phyloP scores from a whole-genome alignment of 2,797 vertebrate genomes.

The Enteromius argenteus region DNA sequence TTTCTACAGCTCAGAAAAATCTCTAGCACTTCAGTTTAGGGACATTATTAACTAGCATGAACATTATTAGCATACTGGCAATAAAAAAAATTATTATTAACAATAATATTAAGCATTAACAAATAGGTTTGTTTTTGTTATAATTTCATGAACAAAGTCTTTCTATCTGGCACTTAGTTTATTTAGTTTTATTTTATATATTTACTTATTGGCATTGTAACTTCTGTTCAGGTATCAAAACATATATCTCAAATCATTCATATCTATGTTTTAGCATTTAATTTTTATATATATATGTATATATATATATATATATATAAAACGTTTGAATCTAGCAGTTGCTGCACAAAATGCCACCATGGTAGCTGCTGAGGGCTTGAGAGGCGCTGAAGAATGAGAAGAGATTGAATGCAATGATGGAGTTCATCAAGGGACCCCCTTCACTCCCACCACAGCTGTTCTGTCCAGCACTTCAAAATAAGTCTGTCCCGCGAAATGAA shows the following conservation, averaged over 20 bases:
- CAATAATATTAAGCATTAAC: neutral
- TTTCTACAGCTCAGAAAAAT: neutral
- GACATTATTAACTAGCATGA: neutral
- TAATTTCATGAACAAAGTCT: neutral
- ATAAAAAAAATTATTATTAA: neutral
- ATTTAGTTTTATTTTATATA: too few species aligned
- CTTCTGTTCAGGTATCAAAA: neutral
- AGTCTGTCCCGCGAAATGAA: slow-evolving; percentile 67
- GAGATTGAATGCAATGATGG: slow-evolving; percentile 48
- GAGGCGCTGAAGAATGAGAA: slow-evolving; percentile 52
- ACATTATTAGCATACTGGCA: neutral
- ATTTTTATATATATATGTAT: too few species aligned
- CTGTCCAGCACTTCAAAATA: slow-evolving; percentile 59
- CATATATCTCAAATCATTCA: neutral
- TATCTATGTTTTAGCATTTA: neutral
- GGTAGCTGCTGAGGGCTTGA: neutral
- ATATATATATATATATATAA: too few species aligned
- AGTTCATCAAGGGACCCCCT: slow-evolving; percentile 63
- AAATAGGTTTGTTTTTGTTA: neutral
- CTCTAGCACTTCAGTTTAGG: neutral
- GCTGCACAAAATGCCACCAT: neutral
- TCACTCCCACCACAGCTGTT: slow-evolving; percentile 73
- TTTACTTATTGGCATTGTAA: neutral
- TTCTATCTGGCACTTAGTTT: too few species aligned
- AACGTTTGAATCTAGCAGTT: neutral